A percentile compares a stretch with the other conserved stretches of the same genome.
phyloP scores from a whole-genome alignment of 2,888 invertebrate species.

The Cataglyphis livida region DNA sequence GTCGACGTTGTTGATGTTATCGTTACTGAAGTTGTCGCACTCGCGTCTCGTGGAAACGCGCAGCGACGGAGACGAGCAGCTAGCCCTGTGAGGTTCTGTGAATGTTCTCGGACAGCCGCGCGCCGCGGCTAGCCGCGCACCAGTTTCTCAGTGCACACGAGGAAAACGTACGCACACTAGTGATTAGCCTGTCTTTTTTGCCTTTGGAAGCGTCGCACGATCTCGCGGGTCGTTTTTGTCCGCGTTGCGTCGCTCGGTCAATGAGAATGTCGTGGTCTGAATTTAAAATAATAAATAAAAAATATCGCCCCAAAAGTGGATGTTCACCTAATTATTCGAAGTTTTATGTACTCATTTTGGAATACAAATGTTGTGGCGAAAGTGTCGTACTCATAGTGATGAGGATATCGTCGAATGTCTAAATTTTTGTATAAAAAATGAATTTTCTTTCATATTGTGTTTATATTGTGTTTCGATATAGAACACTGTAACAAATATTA shows the following conservation, averaged over 20 bases:
- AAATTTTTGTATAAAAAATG: not conserved
- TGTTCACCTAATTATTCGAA: not conserved
- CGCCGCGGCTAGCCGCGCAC: constrained; percentile 70
- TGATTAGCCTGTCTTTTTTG: constrained; percentile 61
- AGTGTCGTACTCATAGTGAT: not conserved
- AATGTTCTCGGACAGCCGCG: constrained; percentile 75
- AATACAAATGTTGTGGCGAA: not conserved
- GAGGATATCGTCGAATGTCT: not conserved
- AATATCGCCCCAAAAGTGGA: not conserved
- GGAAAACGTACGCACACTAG: constrained; percentile 72
- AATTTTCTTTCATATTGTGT: not conserved
- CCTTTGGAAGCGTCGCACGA: not conserved
- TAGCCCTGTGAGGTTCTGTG: constrained; percentile 64
- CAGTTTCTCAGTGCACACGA: constrained; percentile 72
- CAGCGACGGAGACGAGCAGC: constrained; percentile 70
- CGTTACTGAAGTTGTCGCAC: constrained; percentile 42
- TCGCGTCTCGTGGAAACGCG: constrained; percentile 63
- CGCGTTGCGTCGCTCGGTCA: not conserved
- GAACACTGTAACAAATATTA: not conserved
- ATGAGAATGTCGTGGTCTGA: constrained; percentile 29
- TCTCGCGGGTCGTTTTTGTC: not conserved
- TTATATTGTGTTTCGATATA: not conserved
- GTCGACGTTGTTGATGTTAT: constrained; percentile 9
- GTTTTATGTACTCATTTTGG: not conserved
- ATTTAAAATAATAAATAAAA: not conserved